Evolutionary conservation across 2,113 vertebrate genomes (phyloP).

Genomic region (Dromas ardeola): DNA sequence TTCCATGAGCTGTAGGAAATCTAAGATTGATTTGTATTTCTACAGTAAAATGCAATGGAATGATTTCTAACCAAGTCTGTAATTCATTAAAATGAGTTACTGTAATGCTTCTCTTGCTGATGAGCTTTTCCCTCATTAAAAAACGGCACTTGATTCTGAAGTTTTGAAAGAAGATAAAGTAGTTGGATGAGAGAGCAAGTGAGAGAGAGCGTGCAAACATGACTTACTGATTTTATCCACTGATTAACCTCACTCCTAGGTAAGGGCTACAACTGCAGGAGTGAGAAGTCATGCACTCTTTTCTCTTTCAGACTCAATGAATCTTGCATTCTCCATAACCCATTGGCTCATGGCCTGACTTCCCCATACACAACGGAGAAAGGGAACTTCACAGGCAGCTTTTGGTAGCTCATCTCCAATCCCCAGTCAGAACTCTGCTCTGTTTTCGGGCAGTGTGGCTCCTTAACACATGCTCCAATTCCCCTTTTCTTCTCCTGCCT

Average conservation of each 20-base stretch:
- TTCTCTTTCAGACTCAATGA: background rate
- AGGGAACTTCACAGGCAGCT: background rate
- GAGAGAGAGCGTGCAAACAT: background rate
- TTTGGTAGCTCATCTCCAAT: background rate
- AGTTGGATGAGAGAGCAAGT: background rate
- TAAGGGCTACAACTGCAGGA: background rate
- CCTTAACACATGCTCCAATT: background rate
- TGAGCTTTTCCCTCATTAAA: background rate
- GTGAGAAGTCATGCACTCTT: background rate
- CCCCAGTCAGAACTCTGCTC: background rate
- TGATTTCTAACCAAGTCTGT: background rate
- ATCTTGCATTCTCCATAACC: background rate
- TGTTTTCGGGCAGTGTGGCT: fast-evolving
- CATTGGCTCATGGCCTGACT: background rate
- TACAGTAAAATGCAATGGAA: background rate
- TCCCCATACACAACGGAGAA: background rate
- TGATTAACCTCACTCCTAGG: background rate
- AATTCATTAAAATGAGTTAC: background rate
- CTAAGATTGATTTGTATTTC: background rate
- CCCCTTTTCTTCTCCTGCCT: background rate
- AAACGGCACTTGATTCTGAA: background rate
- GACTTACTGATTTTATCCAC: background rate
- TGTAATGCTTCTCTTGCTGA: background rate
- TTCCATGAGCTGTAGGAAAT: background rate
- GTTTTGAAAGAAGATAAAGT: background rate